A percentile compares a stretch with the other conserved stretches of the same genome.
Conservation (phyloP, 1,140 invertebrate genomes). For the Drosophila tropicalis region DNA sequence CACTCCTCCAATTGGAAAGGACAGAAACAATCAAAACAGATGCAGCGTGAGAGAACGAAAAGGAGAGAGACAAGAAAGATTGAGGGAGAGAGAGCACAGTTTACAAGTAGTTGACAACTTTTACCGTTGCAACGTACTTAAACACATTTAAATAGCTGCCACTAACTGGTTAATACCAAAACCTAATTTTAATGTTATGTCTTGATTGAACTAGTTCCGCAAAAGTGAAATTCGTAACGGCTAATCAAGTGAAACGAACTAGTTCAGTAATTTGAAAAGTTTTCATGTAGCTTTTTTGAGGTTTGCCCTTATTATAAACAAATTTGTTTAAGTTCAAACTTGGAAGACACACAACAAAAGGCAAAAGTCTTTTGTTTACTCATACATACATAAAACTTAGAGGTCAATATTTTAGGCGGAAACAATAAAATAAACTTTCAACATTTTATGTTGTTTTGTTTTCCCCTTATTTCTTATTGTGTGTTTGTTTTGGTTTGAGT, state of each 20-base stretch:
- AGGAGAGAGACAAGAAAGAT: background rate
- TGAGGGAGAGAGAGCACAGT: background rate
- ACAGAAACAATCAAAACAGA: background rate
- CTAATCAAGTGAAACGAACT: background rate
- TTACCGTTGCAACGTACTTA: background rate
- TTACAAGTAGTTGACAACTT: no score
- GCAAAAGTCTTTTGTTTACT: conserved; percentile 7
- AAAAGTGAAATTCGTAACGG: conserved; percentile 4
- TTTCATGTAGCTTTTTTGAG: no score
- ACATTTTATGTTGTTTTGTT: conserved; percentile 14
- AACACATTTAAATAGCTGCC: background rate
- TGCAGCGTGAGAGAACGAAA: no score
- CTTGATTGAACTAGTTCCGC: background rate
- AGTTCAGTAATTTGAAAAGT: background rate
- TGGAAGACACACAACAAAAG: conserved; percentile 15
- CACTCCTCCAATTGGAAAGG: background rate
- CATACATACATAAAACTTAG: no score
- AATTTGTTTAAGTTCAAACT: background rate
- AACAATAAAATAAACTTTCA: conserved; percentile 22
- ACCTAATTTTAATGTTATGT: no score
- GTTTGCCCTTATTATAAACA: no score
- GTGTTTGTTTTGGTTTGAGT: background rate
- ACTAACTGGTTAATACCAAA: background rate
- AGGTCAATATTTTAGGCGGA: background rate
- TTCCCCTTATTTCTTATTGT: conserved; percentile 18